phyloP scores from a whole-genome alignment of 2,888 invertebrate genomes.

The Pemphredon lugubris region DNA sequence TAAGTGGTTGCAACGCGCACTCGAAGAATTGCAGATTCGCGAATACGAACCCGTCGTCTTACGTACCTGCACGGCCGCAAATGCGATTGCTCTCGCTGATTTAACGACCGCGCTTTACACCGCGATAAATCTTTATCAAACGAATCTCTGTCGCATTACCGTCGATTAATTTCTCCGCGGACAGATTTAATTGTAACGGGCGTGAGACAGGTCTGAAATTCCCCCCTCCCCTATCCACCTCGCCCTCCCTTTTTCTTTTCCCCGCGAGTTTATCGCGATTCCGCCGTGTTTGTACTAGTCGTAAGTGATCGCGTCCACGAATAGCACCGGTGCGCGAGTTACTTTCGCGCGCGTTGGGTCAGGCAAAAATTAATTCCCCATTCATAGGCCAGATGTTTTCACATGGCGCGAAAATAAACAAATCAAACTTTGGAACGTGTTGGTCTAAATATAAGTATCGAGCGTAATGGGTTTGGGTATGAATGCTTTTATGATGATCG shows the following conservation, averaged over 20 bases:
- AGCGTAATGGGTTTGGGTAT: constrained; percentile 3
- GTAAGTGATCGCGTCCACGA: background rate
- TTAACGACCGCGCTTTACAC: background rate
- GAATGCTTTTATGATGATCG: constrained; percentile 26
- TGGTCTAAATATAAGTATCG: constrained; percentile 26
- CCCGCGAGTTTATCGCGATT: background rate
- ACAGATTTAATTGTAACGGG: constrained; percentile 11
- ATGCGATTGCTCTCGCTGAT: no score
- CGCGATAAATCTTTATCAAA: constrained; percentile 23
- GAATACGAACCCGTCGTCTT: no score
- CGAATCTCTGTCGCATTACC: constrained; percentile 15
- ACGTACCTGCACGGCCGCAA: no score
- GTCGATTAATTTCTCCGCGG: constrained; percentile 32
- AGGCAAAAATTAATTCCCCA: constrained; percentile 24
- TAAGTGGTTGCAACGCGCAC: constrained; percentile 21
- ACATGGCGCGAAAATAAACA: constrained; percentile 36
- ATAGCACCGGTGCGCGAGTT: constrained; percentile 3
- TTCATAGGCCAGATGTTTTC: constrained; percentile 47
- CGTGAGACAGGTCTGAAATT: background rate
- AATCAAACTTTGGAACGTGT: background rate
- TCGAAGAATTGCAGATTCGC: no score
- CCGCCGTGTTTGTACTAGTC: background rate
- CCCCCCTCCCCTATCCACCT: background rate
- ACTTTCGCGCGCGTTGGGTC: constrained; percentile 3
- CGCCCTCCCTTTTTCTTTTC: background rate